phyloP scores from a whole-genome alignment of 2,888 invertebrate species.

The Achlya flavicornis region DNA sequence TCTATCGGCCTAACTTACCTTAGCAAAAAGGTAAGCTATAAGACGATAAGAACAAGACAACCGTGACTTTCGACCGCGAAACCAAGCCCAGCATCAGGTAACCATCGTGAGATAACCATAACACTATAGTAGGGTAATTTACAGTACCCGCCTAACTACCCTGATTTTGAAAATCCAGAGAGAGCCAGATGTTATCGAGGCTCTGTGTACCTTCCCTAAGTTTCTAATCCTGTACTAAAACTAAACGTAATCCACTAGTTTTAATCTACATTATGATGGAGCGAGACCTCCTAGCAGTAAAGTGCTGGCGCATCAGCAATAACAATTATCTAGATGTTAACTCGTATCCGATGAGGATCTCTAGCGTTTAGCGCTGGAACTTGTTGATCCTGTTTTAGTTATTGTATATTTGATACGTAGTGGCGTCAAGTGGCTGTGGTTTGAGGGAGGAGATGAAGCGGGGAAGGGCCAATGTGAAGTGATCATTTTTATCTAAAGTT shows the following conservation, averaged over 20 bases:
- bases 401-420: background rate
- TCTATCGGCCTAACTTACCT: too few relatives aligned
- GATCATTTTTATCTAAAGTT: too few relatives aligned
- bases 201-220: background rate
- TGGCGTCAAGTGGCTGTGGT: background rate
- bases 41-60: too few relatives aligned
- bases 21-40: too few relatives aligned
- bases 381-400: conserved; percentile 4
- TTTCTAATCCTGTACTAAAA: background rate
- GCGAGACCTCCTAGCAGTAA: background rate
- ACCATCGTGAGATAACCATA: too few relatives aligned
- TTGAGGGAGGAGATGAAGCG: background rate
- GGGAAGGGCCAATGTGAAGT: background rate
- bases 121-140: too few relatives aligned
- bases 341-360: background rate
- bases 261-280: background rate
- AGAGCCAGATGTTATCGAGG: too few relatives aligned
- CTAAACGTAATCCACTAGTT: background rate
- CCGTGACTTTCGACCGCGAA: too few relatives aligned
- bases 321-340: conserved; percentile 1
- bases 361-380: background rate
- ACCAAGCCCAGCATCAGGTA: too few relatives aligned
- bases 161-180: too few relatives aligned
- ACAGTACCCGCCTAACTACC: too few relatives aligned
- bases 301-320: conserved; percentile 1